These are phyloP conservation scores for Drosophila niveifrons DNA, from an alignment of 2,888 invertebrate species.

Conservation along the genomic window DNA sequence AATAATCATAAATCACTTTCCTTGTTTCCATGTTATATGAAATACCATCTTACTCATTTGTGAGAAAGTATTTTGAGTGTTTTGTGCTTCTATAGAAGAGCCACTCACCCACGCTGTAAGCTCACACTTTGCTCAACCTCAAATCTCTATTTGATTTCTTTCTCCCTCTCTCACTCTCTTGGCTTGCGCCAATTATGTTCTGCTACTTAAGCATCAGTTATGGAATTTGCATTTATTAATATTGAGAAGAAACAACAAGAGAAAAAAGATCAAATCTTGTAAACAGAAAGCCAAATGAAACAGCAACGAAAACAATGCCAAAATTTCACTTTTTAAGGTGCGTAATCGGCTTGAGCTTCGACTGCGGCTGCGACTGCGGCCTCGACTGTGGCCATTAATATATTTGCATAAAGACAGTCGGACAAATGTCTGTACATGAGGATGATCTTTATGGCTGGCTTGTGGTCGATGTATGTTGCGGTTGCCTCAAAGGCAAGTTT, in stretches of 20 bases:
- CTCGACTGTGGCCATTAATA: slow-evolving; percentile 33
- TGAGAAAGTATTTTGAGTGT: background rate
- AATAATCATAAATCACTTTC: slow-evolving; percentile 2
- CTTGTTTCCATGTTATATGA: background rate
- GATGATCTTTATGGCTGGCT: slow-evolving; percentile 37
- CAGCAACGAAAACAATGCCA: slow-evolving; percentile 54
- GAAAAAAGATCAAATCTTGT: slow-evolving; percentile 33
- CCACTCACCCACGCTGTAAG: background rate
- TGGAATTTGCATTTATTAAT: slow-evolving; percentile 13
- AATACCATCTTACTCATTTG: background rate
- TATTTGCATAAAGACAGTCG: slow-evolving; percentile 51
- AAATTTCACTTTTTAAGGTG: slow-evolving; percentile 82
- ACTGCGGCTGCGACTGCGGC: slow-evolving; percentile 56
- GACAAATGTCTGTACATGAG: slow-evolving; percentile 31
- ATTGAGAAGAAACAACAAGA: background rate
- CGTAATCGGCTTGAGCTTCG: slow-evolving; percentile 71
- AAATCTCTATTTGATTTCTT: background rate
- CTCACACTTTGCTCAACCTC: background rate
- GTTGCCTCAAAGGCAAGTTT: slow-evolving; percentile 48
- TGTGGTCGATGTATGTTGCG: slow-evolving; percentile 28
- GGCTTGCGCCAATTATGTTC: slow-evolving; percentile 2
- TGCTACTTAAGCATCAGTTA: slow-evolving; percentile 2
- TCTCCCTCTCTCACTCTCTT: background rate
- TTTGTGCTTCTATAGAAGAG: background rate
- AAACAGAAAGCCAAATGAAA: slow-evolving; percentile 52